These are phyloP conservation scores for Drosophila mojavensis DNA, from an alignment of 1,140 invertebrate species.

Conservation along the genomic window DNA sequence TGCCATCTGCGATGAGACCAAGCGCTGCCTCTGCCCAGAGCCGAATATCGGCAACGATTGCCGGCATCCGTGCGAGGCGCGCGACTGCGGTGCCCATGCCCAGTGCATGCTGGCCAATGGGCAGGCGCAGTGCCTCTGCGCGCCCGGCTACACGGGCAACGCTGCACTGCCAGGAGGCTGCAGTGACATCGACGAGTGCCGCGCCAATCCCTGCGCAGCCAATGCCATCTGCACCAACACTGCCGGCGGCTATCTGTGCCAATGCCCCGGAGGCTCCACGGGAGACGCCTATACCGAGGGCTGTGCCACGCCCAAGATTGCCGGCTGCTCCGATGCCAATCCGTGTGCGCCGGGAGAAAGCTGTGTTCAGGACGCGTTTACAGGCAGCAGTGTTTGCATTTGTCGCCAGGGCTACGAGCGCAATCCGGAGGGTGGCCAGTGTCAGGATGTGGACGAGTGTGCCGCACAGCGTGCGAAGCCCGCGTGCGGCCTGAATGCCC, in stretches of 20 bases:
- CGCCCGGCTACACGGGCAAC: constrained; percentile 90
- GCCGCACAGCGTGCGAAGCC: constrained; percentile 88
- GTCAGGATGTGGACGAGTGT: constrained; percentile 95
- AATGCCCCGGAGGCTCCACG: constrained; percentile 91
- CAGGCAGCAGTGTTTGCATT: constrained; percentile 92
- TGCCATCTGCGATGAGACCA: constrained; percentile 91
- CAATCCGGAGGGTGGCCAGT: constrained; percentile 89
- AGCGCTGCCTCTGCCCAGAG: constrained; percentile 93
- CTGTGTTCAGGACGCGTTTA: constrained; percentile 90
- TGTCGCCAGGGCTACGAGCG: constrained; percentile 93
- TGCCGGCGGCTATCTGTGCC: constrained; percentile 93
- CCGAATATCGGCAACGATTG: constrained; percentile 96
- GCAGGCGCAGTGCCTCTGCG: constrained; percentile 92
- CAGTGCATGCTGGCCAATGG: constrained; percentile 94
- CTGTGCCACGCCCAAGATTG: constrained; percentile 87
- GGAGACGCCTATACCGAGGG: constrained; percentile 90
- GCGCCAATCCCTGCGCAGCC: constrained; percentile 89
- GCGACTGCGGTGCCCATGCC: constrained; percentile 93
- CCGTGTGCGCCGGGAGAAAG: constrained; percentile 93
- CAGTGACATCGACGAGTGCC: constrained; percentile 94
- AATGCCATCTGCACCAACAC: constrained; percentile 95
- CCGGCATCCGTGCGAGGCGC: constrained; percentile 95
- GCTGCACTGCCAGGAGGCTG: constrained; percentile 89
- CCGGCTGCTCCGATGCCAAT: constrained; percentile 88
- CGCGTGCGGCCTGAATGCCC: constrained; percentile 93